These are phyloP conservation scores for Pampus argenteus DNA, from an alignment of 2,797 vertebrate genomes.

Conservation along the genomic window DNA sequence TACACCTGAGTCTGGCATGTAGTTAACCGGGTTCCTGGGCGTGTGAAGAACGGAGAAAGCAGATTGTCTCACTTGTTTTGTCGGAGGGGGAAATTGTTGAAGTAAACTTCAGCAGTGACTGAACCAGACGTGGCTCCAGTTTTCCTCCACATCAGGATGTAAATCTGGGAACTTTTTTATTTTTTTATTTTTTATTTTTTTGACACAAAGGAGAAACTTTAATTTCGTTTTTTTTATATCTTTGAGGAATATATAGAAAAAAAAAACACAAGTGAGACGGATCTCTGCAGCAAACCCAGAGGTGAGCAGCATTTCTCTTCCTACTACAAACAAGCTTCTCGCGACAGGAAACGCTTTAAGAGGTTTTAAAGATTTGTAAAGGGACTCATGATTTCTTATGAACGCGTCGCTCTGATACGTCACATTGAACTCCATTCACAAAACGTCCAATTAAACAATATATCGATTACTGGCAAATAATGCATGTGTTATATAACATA, in stretches of 20 bases:
- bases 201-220: too few species aligned
- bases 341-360: background rate
- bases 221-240: background rate
- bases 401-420: background rate
- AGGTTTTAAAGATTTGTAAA: constrained; percentile 14
- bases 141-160: constrained; percentile 57
- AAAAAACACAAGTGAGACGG: background rate
- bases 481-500: fast-evolving
- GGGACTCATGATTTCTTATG: constrained; percentile 30
- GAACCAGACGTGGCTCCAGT: background rate
- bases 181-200: too few species aligned
- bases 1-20: constrained; percentile 59
- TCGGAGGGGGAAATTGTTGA: constrained; percentile 49
- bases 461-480: fast-evolving
- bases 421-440: background rate
- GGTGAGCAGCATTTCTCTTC: constrained; percentile 27
- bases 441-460: background rate
- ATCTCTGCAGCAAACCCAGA: background rate
- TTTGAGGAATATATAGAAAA: constrained; percentile 36
- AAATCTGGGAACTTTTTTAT: constrained; percentile 57
- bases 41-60: constrained; percentile 39
- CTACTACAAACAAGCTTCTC: background rate
- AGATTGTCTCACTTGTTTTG: constrained; percentile 17
- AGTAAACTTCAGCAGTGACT: constrained; percentile 39
- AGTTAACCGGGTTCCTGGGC: constrained; percentile 40